Percentiles rank a stretch among this genome's conserved stretches.
Evolutionary conservation across 2,888 invertebrate species (phyloP).

Genomic region (Latrodectus elegans): DNA sequence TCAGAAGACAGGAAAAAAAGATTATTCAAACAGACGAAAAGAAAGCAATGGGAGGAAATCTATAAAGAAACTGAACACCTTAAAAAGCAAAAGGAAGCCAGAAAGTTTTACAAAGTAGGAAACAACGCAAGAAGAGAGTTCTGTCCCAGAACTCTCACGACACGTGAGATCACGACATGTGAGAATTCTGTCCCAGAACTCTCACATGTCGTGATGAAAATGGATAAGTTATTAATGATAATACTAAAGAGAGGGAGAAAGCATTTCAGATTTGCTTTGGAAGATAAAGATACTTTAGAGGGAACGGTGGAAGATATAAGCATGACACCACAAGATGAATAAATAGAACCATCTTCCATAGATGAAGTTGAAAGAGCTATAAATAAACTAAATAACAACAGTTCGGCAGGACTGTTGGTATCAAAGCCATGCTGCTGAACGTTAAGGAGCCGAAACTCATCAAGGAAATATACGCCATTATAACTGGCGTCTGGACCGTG

Average conservation of each 20-base stretch:
- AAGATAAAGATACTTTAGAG: not conserved
- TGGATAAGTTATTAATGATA: constrained; percentile 8
- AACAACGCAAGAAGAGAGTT: not conserved
- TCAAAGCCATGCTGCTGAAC: not conserved
- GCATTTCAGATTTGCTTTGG: not conserved
- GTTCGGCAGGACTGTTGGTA: constrained; percentile 13
- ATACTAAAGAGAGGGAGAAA: not conserved
- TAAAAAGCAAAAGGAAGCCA: constrained; percentile 12
- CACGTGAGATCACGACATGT: too few relatives aligned
- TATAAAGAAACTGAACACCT: not conserved
- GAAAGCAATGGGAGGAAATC: not conserved
- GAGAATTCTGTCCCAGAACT: not conserved
- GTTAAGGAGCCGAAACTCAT: constrained; percentile 3
- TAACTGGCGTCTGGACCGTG: not conserved
- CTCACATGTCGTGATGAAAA: not conserved
- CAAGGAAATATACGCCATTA: not conserved
- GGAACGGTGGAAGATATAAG: not conserved
- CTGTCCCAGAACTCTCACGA: not conserved
- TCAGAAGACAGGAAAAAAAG: not conserved
- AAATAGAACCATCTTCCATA: constrained; percentile 10
- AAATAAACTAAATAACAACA: constrained; percentile 21
- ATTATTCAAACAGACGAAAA: not conserved
- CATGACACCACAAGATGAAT: constrained; percentile 4
- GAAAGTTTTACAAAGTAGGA: not conserved
- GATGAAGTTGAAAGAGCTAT: constrained; percentile 4